Evolutionary conservation across 2,888 invertebrate genomes (phyloP), one percentile per base, ranked within the genome.

Genomic region (Neoitamus cyanurus): DNA sequence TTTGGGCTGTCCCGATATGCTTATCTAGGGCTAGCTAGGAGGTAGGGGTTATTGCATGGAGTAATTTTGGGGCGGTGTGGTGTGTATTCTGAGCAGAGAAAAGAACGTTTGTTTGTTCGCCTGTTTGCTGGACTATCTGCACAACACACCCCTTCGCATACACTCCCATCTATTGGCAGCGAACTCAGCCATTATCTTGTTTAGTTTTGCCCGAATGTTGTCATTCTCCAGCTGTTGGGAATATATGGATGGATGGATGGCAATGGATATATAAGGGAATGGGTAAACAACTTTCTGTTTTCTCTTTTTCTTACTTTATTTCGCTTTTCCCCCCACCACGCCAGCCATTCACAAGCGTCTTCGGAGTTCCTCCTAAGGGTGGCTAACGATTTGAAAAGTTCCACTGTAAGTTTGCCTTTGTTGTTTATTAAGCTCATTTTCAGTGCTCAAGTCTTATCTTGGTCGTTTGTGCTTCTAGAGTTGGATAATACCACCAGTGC

Each of bases 361-460:
- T 58, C 1, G 25, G 58, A 20, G 20, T 6, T 31, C 30, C 31
- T 15, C 3, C 70, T 1, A 15, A 20, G 34, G 31, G 34, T 34
- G 31, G 73, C 73, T 73, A 25, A 15, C 28, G 75, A 75, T 75
- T 75, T 75, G 37, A 75, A 75, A 75, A 75, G 75, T 37, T 75
- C 36, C 36, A 36, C 20, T 73, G 58, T 42, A 42, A 42, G 20
- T 75, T 42, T 75, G 28, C 42, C 42, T 73, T 75, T 75, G 42
- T 75, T 75, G 37, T 25, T 75, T 75, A 37, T 75, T 75, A 75
- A 75, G 75, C 37, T 75, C 42, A 75, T 75, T 75, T 75, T 75
- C 75, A 75, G 75, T 75, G 36, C 42, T 75, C 46, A 75, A 75
- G 28, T 25, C 42, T 75, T 75, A 75, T 75, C 75, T 75, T 37